Percentiles rank a stretch among this genome's conserved stretches.
Conservation (phyloP, 2,888 invertebrate species). For the Calliphora vomitoria region DNA sequence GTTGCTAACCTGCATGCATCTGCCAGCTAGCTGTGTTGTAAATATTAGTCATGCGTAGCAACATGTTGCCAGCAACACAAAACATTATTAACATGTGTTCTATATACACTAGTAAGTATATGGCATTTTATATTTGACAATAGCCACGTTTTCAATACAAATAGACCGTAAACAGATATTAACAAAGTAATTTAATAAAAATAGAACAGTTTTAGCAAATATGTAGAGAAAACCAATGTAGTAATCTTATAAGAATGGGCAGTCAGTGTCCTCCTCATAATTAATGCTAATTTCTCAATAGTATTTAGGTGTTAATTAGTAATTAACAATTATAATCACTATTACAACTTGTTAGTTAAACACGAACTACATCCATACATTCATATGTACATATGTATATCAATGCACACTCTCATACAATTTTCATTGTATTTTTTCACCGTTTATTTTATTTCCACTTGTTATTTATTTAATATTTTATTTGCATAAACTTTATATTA, state of each 20-base stretch:
- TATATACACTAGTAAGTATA: too few relatives aligned
- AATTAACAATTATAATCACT: constrained; percentile 26
- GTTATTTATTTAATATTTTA: constrained; percentile 16
- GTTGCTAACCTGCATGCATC: too few relatives aligned
- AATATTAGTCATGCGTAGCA: too few relatives aligned
- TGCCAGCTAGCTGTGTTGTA: too few relatives aligned
- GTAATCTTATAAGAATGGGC: too few relatives aligned
- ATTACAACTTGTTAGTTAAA: constrained; percentile 13
- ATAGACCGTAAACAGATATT: too few relatives aligned
- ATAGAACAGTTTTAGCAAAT: neutral
- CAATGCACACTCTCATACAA: neutral
- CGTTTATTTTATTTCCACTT: neutral
- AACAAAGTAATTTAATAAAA: neutral
- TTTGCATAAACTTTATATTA: constrained; percentile 57
- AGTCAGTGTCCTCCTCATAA: neutral
- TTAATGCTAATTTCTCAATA: constrained; percentile 35
- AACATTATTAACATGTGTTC: too few relatives aligned
- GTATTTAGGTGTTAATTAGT: constrained; percentile 3
- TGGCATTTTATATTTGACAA: too few relatives aligned
- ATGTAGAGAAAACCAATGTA: neutral
- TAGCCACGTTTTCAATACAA: too few relatives aligned
- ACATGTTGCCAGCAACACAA: too few relatives aligned
- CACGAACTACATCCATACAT: neutral
- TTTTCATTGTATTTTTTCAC: neutral
- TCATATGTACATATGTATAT: too few relatives aligned